A percentile compares a stretch with the other conserved stretches of the same genome.
Evolutionary conservation across 92 coral and sea anemone genomes (phyloP).

Genomic region (Epizoanthus rinbou): DNA sequence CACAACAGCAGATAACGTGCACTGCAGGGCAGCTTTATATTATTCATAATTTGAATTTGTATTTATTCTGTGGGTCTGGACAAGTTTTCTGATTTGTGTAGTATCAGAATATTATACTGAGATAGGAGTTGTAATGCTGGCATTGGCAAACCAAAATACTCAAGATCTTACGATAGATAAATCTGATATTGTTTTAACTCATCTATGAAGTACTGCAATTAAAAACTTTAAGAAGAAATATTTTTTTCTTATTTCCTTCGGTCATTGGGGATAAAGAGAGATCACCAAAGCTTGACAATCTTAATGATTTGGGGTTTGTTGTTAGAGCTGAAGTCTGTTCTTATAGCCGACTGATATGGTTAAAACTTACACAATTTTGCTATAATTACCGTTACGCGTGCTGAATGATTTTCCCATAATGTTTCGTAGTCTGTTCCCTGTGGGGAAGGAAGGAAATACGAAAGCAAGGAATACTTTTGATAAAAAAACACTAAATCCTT

Average conservation of each 20-base stretch:
- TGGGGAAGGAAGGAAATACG: not conserved
- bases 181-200: not conserved
- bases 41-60: conserved; percentile 52
- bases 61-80: conserved; percentile 45
- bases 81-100: conserved; percentile 14
- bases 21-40: conserved; percentile 55
- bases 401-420: not conserved
- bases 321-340: not conserved
- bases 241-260: not conserved
- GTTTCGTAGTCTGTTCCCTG: not conserved
- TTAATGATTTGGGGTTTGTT: not conserved
- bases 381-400: not conserved
- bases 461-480: not conserved
- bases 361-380: not conserved
- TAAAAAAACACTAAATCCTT: not conserved
- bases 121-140: not conserved
- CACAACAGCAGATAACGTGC: conserved; percentile 11
- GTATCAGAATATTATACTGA: conserved; percentile 34
- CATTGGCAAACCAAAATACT: not conserved
- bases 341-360: not conserved
- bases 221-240: not conserved
- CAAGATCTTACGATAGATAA: not conserved
- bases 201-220: not conserved
- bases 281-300: not conserved
- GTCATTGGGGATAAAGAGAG: not conserved